phyloP scores from a whole-genome alignment of 2,113 vertebrate species.

The Melanotaenia duboulayi region DNA sequence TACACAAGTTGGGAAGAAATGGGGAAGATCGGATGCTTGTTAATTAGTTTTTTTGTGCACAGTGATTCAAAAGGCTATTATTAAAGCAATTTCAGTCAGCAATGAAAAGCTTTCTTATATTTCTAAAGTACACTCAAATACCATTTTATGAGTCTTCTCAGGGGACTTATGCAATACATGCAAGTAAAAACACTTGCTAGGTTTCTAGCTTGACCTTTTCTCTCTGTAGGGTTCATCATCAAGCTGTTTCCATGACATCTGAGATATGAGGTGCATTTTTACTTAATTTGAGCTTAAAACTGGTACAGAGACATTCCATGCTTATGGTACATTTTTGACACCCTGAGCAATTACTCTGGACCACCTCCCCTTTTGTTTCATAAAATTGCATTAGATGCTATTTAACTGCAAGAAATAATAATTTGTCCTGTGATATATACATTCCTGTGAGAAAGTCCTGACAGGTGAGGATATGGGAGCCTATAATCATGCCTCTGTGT shows the following conservation, averaged over 20 bases:
- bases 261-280: constrained; percentile 52
- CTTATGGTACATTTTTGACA: constrained; percentile 70
- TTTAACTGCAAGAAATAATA: constrained; percentile 55
- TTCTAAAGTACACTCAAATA: constrained; percentile 17
- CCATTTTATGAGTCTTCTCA: not conserved
- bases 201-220: constrained; percentile 31
- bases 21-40: constrained; percentile 29
- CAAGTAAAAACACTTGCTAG: constrained; percentile 26
- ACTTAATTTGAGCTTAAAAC: constrained; percentile 71
- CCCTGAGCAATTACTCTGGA: constrained; percentile 56
- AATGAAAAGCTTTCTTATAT: constrained; percentile 15
- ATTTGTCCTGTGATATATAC: constrained; percentile 50
- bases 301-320: constrained; percentile 27
- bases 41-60: constrained; percentile 34
- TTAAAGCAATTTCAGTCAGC: constrained; percentile 17
- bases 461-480: constrained; percentile 59
- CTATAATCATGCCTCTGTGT: constrained; percentile 46
- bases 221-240: constrained; percentile 36
- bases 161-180: not conserved
- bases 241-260: constrained; percentile 67
- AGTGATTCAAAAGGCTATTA: constrained; percentile 22
- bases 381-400: constrained; percentile 73
- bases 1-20: constrained; percentile 23
- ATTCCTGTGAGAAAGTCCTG: constrained; percentile 49
- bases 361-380: constrained; percentile 55